Evolutionary conservation across 2,888 invertebrate genomes (phyloP).

Genomic region (Archaeoteleia sp.): DNA sequence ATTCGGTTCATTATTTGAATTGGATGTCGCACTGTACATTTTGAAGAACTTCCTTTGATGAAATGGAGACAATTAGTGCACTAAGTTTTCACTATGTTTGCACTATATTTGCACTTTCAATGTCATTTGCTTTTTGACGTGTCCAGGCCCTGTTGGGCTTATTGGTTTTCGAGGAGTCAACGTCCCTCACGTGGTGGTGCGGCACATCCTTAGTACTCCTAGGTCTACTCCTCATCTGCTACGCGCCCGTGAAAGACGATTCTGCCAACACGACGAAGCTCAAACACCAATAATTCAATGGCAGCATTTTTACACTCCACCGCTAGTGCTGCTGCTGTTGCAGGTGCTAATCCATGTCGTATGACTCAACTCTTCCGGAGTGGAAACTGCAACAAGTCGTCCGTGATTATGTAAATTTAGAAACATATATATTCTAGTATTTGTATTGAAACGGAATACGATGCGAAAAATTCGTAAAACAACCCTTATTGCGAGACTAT

Average conservation of each 20-base stretch:
- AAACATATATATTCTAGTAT: too few relatives aligned
- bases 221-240: conserved; percentile 81
- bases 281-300: conserved; percentile 26
- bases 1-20: too few relatives aligned
- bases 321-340: conserved; percentile 9
- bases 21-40: too few relatives aligned
- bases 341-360: conserved; percentile 10
- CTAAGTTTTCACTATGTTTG: too few relatives aligned
- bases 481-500: too few relatives aligned
- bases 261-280: conserved; percentile 5
- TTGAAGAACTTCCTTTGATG: too few relatives aligned
- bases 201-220: conserved; percentile 83
- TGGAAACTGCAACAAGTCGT: not conserved
- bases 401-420: too few relatives aligned
- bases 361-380: conserved; percentile 12
- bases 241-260: conserved; percentile 43
- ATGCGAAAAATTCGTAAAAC: too few relatives aligned
- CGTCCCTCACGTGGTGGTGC: conserved; percentile 82
- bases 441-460: too few relatives aligned
- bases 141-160: conserved; percentile 83
- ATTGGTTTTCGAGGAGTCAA: conserved; percentile 82
- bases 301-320: conserved; percentile 15
- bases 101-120: not conserved
- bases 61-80: too few relatives aligned
- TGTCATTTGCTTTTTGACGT: conserved; percentile 10